Evolutionary conservation across 2,113 vertebrate species (phyloP).

Genomic region (Galbula dea): DNA sequence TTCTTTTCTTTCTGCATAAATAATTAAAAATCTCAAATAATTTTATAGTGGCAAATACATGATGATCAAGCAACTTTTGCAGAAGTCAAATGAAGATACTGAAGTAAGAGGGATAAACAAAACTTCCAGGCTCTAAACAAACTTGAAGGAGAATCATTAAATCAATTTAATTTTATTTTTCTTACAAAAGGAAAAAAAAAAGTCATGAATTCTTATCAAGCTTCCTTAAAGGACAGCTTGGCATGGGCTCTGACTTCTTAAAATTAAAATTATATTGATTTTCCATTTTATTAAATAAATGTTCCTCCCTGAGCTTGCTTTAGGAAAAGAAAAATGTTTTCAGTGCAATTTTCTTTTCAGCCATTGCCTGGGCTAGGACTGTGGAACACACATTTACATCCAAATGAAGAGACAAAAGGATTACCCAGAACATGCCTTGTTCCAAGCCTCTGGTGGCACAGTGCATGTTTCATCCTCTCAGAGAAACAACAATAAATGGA

Average conservation of each 20-base stretch:
- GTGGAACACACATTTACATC: conserved; percentile 12
- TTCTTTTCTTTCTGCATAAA: background rate
- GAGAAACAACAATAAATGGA: background rate
- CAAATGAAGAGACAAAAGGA: conserved; percentile 23
- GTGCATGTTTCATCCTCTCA: background rate
- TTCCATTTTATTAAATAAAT: conserved; percentile 72
- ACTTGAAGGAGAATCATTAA: conserved; percentile 43
- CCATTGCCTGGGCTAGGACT: background rate
- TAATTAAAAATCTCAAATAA: background rate
- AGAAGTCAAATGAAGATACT: background rate
- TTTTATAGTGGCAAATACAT: background rate
- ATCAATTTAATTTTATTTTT: conserved; percentile 70
- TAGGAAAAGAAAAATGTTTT: conserved; percentile 58
- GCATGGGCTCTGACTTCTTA: conserved; percentile 70
- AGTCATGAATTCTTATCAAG: conserved; percentile 66
- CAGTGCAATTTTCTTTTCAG: conserved; percentile 42
- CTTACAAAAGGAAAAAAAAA: conserved; percentile 23
- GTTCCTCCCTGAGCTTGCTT: conserved; percentile 39
- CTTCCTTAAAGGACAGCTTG: conserved; percentile 70
- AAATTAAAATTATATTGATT: conserved; percentile 79
- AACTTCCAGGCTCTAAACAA: conserved; percentile 32
- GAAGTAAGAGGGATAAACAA: background rate
- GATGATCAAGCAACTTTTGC: background rate
- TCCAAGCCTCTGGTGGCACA: background rate
- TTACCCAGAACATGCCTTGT: background rate